Conservation (phyloP, 1,140 invertebrate genomes). For the Anastrepha obliqua region DNA sequence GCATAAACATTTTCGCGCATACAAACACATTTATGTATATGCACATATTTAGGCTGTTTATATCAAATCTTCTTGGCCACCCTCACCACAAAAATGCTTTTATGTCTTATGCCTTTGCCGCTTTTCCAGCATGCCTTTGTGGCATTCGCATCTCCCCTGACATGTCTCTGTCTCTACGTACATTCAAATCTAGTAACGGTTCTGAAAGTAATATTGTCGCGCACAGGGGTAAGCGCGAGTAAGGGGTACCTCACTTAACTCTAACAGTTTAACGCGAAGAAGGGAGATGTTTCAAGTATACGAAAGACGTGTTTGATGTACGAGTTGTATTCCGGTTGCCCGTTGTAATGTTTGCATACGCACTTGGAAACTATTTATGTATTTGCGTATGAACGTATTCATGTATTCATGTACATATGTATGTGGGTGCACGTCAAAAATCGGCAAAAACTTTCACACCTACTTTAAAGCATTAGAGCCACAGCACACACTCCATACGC, state of each 20-base stretch:
- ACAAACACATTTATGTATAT: neutral
- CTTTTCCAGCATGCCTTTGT: neutral
- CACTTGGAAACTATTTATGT: neutral
- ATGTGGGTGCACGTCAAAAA: neutral
- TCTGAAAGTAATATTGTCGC: neutral
- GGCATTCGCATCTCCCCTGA: neutral
- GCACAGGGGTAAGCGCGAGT: neutral
- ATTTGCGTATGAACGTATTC: neutral
- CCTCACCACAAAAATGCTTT: neutral
- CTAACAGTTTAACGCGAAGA: neutral
- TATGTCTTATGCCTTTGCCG: neutral
- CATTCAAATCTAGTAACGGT: neutral
- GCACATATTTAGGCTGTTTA: neutral
- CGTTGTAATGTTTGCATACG: no score
- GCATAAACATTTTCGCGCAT: neutral
- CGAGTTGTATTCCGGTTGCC: neutral
- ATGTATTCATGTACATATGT: neutral
- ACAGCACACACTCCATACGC: neutral
- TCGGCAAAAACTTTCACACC: neutral
- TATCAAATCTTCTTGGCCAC: neutral
- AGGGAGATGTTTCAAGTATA: neutral
- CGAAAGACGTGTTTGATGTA: neutral
- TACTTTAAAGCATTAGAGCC: neutral
- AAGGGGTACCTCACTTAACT: neutral
- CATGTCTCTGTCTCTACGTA: neutral